Percentiles rank a stretch among this genome's conserved stretches.
These are phyloP conservation scores for Cossypha niveicapilla DNA, from an alignment of 2,797 vertebrate genomes.

Conservation along the genomic window DNA sequence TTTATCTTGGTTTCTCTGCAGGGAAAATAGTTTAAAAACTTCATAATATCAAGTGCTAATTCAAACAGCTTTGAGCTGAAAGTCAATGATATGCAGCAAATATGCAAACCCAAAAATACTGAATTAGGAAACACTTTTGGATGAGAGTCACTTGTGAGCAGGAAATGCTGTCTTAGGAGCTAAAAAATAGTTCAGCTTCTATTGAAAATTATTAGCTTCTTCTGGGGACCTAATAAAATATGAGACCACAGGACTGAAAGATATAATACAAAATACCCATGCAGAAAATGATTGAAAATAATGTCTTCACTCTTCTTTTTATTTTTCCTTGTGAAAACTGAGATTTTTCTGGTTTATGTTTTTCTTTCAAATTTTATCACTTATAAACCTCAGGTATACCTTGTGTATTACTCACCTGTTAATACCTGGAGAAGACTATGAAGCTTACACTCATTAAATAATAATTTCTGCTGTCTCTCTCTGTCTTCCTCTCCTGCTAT, in stretches of 20 bases:
- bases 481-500: not conserved
- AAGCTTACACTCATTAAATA: not conserved
- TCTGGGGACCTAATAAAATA: not conserved
- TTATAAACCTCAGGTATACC: not conserved
- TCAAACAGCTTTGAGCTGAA: slow-evolving; percentile 29
- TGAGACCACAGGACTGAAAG: not conserved
- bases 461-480: not conserved
- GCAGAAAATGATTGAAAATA: not conserved
- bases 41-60: slow-evolving; percentile 1
- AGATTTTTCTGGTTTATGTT: not conserved
- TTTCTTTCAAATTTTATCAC: not conserved
- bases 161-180: slow-evolving; percentile 4
- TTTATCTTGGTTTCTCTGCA: not conserved
- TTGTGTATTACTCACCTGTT: not conserved
- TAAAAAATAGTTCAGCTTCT: not conserved
- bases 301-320: not conserved
- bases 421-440: not conserved
- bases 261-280: not conserved
- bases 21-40: not conserved
- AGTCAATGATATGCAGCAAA: slow-evolving; percentile 27
- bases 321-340: not conserved
- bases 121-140: slow-evolving; percentile 19
- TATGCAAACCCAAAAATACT: not conserved
- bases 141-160: slow-evolving; percentile 40
- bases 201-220: not conserved